A percentile compares a stretch with the other conserved stretches of the same genome.
These are phyloP conservation scores for Palythoa caribaeorum DNA, from an alignment of 92 coral and sea anemone species.

Conservation along the genomic window DNA sequence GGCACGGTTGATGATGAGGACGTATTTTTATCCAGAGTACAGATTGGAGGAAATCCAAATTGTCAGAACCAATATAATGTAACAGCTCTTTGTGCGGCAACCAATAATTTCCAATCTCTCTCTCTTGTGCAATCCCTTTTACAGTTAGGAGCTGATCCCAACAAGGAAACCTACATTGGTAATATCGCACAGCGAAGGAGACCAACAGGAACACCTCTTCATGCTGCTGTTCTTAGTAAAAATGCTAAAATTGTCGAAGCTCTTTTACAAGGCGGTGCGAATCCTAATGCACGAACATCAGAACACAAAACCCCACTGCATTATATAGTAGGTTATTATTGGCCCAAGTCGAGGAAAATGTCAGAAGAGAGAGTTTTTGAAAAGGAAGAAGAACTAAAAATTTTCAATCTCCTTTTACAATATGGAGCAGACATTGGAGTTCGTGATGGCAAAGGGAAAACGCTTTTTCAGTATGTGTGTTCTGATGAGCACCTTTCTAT, in stretches of 20 bases:
- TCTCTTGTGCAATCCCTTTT: neutral
- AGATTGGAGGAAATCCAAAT: neutral
- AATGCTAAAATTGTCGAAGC: slow-evolving; percentile 17
- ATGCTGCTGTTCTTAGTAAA: slow-evolving; percentile 4
- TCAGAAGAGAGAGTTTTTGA: neutral
- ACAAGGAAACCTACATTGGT: neutral
- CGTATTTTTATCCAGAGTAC: neutral
- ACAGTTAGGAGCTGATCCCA: slow-evolving; percentile 13
- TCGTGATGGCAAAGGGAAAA: slow-evolving; percentile 1
- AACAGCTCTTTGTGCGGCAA: slow-evolving; percentile 1
- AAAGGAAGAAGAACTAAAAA: slow-evolving; percentile 33
- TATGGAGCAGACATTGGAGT: slow-evolving; percentile 25
- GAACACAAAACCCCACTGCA: slow-evolving; percentile 21
- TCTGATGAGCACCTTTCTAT: neutral
- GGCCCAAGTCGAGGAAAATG: neutral
- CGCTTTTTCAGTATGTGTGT: neutral
- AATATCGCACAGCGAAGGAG: neutral
- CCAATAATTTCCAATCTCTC: slow-evolving; percentile 15
- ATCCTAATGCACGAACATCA: slow-evolving; percentile 34
- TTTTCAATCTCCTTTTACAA: slow-evolving; percentile 9
- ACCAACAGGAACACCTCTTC: slow-evolving; percentile 21
- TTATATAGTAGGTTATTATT: neutral
- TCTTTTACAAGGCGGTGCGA: slow-evolving; percentile 44
- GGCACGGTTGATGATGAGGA: neutral
- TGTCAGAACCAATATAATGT: neutral